These are phyloP conservation scores for Carassius carassius DNA, from an alignment of 2,113 vertebrate genomes.

Conservation along the genomic window DNA sequence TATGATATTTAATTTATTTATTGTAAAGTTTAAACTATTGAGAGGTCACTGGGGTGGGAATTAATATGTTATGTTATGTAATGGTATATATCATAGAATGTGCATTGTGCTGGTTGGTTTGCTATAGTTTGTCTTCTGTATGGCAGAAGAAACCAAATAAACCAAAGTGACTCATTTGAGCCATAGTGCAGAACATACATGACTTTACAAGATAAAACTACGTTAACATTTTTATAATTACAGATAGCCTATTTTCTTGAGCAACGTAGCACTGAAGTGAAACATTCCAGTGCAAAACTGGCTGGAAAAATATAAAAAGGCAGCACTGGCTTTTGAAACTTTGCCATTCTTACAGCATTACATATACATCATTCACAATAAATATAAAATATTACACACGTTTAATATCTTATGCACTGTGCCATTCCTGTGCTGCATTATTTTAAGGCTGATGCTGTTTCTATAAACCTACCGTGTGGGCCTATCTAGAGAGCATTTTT, in stretches of 20 bases:
- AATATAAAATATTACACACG: not conserved
- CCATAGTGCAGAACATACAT: too few relatives aligned
- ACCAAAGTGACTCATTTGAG: too few relatives aligned
- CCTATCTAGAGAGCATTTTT: not conserved
- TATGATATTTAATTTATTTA: too few relatives aligned
- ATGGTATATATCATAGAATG: not conserved
- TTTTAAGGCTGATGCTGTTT: not conserved
- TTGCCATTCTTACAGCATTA: not conserved
- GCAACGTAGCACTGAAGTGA: not conserved
- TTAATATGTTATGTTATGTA: not conserved
- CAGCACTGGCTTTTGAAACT: not conserved
- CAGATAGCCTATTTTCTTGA: not conserved
- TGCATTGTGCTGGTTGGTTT: too few relatives aligned
- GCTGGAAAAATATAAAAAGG: not conserved
- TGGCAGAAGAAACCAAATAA: too few relatives aligned
- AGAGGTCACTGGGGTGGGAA: not conserved
- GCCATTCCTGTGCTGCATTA: not conserved
- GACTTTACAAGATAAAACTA: too few relatives aligned
- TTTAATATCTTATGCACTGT: not conserved
- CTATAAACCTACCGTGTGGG: not conserved
- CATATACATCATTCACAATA: not conserved
- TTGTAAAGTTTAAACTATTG: not conserved
- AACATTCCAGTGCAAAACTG: not conserved
- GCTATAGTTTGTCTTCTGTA: too few relatives aligned
- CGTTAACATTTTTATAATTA: not conserved